Evolutionary conservation across 1,140 invertebrate genomes (phyloP).

Genomic region (Drosophila setifemur): DNA sequence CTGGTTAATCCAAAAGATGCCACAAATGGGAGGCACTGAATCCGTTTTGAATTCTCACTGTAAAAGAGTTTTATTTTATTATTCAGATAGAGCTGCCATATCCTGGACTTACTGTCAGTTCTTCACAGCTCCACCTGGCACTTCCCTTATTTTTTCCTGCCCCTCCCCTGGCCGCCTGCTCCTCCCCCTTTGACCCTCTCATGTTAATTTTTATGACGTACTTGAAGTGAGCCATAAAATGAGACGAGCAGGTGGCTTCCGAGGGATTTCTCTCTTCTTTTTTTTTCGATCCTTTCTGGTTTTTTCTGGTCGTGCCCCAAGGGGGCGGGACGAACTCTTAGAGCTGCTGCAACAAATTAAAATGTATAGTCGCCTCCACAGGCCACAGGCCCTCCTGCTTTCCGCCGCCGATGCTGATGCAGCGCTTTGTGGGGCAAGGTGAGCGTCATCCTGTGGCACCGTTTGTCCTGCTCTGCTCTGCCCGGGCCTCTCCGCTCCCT

Average conservation of each 20-base stretch:
- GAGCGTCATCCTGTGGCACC: slow-evolving; percentile 46
- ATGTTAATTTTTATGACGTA: slow-evolving; percentile 78
- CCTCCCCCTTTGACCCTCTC: slow-evolving; percentile 28
- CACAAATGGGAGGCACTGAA: too few species aligned
- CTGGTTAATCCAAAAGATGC: too few species aligned
- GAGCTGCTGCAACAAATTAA: slow-evolving; percentile 74
- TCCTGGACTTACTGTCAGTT: slow-evolving; percentile 5
- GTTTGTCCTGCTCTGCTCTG: slow-evolving; percentile 34
- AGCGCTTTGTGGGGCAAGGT: slow-evolving; percentile 60
- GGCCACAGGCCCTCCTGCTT: background rate
- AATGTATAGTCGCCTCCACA: slow-evolving; percentile 45
- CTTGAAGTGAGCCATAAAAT: slow-evolving; percentile 73
- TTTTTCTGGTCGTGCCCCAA: background rate
- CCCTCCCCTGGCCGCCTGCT: background rate
- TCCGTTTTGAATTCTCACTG: too few species aligned
- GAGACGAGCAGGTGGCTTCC: background rate
- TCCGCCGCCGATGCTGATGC: slow-evolving; percentile 1
- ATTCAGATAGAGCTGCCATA: background rate
- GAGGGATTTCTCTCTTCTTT: background rate
- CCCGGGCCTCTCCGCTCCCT: background rate
- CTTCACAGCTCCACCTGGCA: background rate
- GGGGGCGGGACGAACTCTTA: slow-evolving; percentile 27
- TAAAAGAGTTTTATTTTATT: too few species aligned
- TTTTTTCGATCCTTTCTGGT: too few species aligned
- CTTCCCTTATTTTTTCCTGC: background rate